Evolutionary conservation across 2,888 invertebrate genomes (phyloP).

Genomic region (Chaitophorus viminalis): DNA sequence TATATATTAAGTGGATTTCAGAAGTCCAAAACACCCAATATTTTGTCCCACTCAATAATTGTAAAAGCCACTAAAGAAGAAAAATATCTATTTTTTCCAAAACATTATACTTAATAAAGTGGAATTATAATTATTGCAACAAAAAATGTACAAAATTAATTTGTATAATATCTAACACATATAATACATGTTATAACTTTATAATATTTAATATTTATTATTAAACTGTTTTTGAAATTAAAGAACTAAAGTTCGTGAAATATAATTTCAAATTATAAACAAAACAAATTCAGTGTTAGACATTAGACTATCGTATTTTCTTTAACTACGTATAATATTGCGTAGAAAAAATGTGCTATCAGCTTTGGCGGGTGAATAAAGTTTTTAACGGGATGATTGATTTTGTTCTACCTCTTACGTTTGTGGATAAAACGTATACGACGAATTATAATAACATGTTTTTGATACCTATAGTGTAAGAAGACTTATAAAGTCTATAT

Average conservation of each 20-base stretch:
- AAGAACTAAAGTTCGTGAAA: neutral
- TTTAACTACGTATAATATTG: neutral
- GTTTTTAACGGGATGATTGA: constrained; percentile 2
- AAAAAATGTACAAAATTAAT: too few species aligned
- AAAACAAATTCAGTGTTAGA: neutral
- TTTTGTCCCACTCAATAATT: too few species aligned
- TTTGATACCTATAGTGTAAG: neutral
- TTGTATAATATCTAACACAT: too few species aligned
- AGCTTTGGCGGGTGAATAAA: neutral
- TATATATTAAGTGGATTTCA: too few species aligned
- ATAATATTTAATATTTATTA: too few species aligned
- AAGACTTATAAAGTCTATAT: neutral
- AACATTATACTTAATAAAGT: too few species aligned
- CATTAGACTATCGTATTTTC: neutral
- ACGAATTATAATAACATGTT: constrained; percentile 31
- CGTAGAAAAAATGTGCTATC: neutral
- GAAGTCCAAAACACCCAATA: too few species aligned
- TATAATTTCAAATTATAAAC: neutral
- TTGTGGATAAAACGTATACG: neutral
- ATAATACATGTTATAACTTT: too few species aligned
- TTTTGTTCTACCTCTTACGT: constrained; percentile 18
- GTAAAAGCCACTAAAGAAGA: too few species aligned
- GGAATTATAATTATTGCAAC: too few species aligned
- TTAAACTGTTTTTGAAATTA: neutral
- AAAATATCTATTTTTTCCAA: too few species aligned